Percentiles rank a stretch among this genome's conserved stretches.
phyloP scores from a whole-genome alignment of 92 coral and sea anemone species.

The Zoanthus sansibaricus region DNA sequence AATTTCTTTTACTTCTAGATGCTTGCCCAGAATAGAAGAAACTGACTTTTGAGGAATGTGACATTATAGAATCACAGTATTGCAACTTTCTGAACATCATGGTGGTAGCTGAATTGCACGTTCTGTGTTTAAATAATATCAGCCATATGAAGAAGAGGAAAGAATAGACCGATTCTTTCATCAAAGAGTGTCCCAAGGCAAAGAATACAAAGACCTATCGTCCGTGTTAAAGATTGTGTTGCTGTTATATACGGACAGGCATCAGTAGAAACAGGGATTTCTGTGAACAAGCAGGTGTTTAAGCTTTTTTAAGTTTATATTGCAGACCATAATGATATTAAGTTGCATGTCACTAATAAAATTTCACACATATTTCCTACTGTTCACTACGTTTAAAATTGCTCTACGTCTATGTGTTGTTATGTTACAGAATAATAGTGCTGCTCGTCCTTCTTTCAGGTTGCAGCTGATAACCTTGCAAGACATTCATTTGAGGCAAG shows the following conservation, averaged over 20 bases:
- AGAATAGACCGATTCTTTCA: conserved; percentile 38
- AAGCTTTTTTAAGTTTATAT: too few relatives aligned
- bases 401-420: too few relatives aligned
- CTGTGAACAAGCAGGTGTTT: conserved; percentile 51
- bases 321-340: too few relatives aligned
- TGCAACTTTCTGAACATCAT: conserved; percentile 45
- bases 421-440: too few relatives aligned
- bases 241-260: conserved; percentile 47
- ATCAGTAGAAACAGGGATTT: conserved; percentile 51
- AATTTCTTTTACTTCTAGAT: conserved; percentile 11
- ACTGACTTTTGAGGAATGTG: conserved; percentile 49
- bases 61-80: conserved; percentile 40
- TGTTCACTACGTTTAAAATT: too few relatives aligned
- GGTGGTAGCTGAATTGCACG: conserved; percentile 41
- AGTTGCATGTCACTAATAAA: too few relatives aligned
- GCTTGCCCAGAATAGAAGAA: conserved; percentile 48
- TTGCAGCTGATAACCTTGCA: conserved; percentile 36
- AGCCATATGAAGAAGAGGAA: conserved; percentile 46
- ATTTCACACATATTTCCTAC: too few relatives aligned
- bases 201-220: conserved; percentile 45
- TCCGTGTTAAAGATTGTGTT: conserved; percentile 43
- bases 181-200: conserved; percentile 38
- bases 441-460: conserved; percentile 12
- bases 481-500: conserved; percentile 31
- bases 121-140: conserved; percentile 21